phyloP scores from a whole-genome alignment of 2,113 vertebrate genomes.

The Nycticryphes semicollaris region DNA sequence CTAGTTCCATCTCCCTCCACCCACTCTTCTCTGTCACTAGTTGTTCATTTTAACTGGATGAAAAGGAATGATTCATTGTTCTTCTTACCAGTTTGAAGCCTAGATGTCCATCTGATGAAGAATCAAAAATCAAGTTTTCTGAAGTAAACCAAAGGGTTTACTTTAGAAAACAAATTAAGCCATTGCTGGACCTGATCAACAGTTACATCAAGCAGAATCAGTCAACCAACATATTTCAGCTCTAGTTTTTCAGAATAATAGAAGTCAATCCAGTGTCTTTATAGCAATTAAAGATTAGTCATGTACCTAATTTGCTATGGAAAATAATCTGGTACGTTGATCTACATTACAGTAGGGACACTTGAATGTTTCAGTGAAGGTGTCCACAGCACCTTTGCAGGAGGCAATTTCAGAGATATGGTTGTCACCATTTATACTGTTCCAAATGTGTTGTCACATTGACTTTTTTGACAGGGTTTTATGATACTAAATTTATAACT shows the following conservation, averaged over 20 bases:
- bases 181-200: neutral
- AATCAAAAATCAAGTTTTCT: neutral
- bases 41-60: neutral
- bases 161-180: neutral
- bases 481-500: neutral
- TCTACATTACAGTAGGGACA: neutral
- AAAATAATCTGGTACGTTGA: neutral
- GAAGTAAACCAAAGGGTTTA: neutral
- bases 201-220: neutral
- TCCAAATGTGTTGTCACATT: neutral
- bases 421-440: neutral
- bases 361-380: neutral
- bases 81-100: neutral
- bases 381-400: neutral
- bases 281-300: neutral
- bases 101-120: no score
- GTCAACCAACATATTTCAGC: neutral
- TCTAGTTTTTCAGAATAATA: neutral
- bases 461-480: neutral
- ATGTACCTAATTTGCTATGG: neutral
- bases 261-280: neutral
- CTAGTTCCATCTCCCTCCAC: neutral
- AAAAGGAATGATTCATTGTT: neutral
- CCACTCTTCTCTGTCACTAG: neutral
- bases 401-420: neutral